A percentile compares a stretch with the other conserved stretches of the same genome.
Evolutionary conservation across 2,888 invertebrate species (phyloP).

Genomic region (Mesorhabditis spiculigera): DNA sequence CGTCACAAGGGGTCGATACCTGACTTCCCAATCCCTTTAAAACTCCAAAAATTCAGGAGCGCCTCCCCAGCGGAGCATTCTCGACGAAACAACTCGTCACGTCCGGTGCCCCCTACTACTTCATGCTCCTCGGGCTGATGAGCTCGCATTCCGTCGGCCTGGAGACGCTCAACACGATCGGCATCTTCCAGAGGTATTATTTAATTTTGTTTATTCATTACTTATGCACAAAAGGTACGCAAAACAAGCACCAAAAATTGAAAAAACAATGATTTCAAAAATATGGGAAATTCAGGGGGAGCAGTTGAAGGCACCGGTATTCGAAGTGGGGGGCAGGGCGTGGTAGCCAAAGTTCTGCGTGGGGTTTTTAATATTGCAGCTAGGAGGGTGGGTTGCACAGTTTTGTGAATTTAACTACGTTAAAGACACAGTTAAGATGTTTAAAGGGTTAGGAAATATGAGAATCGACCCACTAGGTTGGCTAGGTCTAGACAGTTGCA

Average conservation of each 20-base stretch:
- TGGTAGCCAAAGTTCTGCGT: no score
- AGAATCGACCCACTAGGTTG: no score
- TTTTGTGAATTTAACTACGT: no score
- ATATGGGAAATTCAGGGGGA: neutral
- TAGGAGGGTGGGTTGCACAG: no score
- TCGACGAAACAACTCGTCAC: constrained; percentile 33
- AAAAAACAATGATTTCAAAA: constrained; percentile 8
- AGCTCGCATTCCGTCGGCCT: constrained; percentile 24
- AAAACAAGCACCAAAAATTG: constrained; percentile 1
- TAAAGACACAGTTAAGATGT: no score
- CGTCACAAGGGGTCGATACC: no score
- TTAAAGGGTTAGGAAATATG: no score
- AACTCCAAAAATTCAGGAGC: neutral
- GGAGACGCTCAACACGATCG: constrained; percentile 34
- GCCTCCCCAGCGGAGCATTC: constrained; percentile 18
- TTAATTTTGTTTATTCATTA: constrained; percentile 13
- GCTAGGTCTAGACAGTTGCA: no score
- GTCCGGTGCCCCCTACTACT: constrained; percentile 38
- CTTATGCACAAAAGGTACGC: neutral
- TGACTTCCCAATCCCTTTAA: no score
- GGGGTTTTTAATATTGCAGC: no score
- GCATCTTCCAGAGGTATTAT: constrained; percentile 46
- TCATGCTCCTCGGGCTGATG: constrained; percentile 42
- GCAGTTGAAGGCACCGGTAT: neutral
- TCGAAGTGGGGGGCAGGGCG: no score